A percentile compares a stretch with the other conserved stretches of the same genome.
phyloP scores from a whole-genome alignment of 2,113 vertebrate species.

The Odobenus rosmarus region DNA sequence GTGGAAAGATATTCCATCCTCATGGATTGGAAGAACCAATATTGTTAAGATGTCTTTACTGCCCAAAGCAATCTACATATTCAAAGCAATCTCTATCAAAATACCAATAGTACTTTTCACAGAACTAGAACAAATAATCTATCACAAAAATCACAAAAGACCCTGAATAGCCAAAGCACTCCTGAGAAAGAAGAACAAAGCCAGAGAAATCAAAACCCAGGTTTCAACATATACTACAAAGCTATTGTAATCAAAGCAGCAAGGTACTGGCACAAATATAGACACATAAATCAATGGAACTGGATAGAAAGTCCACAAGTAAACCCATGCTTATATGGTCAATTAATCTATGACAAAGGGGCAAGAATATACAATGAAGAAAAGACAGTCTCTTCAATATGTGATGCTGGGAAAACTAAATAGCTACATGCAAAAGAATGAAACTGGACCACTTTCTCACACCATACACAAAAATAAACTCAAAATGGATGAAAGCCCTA shows the following conservation, averaged over 20 bases:
- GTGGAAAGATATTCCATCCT: neutral
- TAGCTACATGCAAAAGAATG: neutral
- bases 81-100: neutral
- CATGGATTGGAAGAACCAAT: neutral
- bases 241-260: neutral
- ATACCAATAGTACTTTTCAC: neutral
- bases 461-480: neutral
- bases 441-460: neutral
- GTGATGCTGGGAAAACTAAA: neutral
- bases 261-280: neutral
- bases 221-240: neutral
- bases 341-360: neutral
- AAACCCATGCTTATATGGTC: neutral
- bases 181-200: neutral
- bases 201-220: neutral
- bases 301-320: neutral
- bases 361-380: neutral
- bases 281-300: neutral
- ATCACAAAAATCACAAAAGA: neutral
- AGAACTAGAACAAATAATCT: neutral
- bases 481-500: neutral
- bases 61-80: neutral
- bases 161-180: neutral
- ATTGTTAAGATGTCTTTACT: neutral
- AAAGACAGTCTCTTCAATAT: neutral